Conservation (phyloP, 2,797 vertebrate genomes). For the Aldrovandia affinis region DNA sequence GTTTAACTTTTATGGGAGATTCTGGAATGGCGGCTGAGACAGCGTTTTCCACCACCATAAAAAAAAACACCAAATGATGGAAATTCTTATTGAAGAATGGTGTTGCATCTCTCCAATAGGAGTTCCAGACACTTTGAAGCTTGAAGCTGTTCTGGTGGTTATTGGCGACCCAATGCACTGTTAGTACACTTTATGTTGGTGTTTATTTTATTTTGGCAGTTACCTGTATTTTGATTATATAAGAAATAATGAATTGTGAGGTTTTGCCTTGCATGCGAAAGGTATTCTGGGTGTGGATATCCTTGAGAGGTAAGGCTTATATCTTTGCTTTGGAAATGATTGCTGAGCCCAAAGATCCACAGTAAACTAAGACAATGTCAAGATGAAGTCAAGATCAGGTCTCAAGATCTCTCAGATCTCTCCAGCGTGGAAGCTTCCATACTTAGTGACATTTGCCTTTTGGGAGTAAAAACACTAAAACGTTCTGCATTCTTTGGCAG, state of each 20-base stretch:
- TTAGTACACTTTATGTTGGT: no score
- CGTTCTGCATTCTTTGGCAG: neutral
- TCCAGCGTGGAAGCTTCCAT: neutral
- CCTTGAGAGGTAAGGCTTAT: neutral
- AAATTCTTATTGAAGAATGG: no score
- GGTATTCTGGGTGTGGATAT: neutral
- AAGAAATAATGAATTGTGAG: neutral
- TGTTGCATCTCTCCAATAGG: no score
- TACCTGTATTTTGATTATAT: neutral
- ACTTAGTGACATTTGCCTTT: neutral
- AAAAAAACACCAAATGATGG: no score
- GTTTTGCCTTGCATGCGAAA: slow-evolving; percentile 6
- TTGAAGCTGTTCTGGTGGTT: no score
- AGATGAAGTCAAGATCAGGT: neutral
- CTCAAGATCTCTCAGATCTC: neutral
- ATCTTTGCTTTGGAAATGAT: neutral
- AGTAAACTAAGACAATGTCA: neutral
- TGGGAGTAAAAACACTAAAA: neutral
- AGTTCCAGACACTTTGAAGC: no score
- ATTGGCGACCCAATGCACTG: no score
- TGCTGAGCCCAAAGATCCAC: slow-evolving; percentile 15
- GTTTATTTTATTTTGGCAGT: no score
- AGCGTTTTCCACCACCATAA: no score
- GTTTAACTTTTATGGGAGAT: no score
- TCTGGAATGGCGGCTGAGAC: no score